Base-by-base conservation (phyloP, 2,113 vertebrate genomes). In the Dascyllus trimaculatus region DNA sequence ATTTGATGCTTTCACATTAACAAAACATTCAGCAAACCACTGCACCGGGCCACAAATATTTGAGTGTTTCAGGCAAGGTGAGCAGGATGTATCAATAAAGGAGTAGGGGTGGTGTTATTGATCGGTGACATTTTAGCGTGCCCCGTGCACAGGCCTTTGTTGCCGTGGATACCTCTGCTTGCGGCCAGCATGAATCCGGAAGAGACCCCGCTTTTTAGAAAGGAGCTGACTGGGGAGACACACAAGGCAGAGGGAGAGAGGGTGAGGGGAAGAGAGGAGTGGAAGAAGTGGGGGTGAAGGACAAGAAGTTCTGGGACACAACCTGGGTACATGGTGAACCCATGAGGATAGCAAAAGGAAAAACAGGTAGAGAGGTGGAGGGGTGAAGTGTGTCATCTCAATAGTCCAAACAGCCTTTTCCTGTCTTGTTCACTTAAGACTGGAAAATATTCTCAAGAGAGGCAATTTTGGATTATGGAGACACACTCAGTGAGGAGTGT, bases 161-260 rank as follows among this genome's bases (percentile, higher is more conserved):
- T 68, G 88, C 93, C 91, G 72, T 87, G 91, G 94, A 95, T 99
- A 99, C 98, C 98, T 99, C 97, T 95, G 91, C 96, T 97, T 99
- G 96, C 97, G 97, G 81, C 96, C 95, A 94, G 94, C 94, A 92
- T 98, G 97, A 90, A 96, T 98, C 96, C 95, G 94, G 97, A 98
- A 99, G 96, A 99, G 95, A 96, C 96, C 96, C 94, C 97, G 95
- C 94, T 99, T 99, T 96, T 96, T 97, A 96, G 94, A 97, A 95
- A 97, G 92, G 92, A 97, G 93, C 78, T 96, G 97, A 96, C 97
- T 98, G 96, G 85, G 95, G 95, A 95, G 87, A 95, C 91, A 95
- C 91, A 95, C 93, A 95, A 92, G 96, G 95, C 95, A 96, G 95
- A 97, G 95, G 95, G 94, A 95, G 82, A 96, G 92, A 95, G 93